Base-by-base conservation (phyloP, 2,888 invertebrate species). In the Macrosiphum euphorbiae region DNA sequence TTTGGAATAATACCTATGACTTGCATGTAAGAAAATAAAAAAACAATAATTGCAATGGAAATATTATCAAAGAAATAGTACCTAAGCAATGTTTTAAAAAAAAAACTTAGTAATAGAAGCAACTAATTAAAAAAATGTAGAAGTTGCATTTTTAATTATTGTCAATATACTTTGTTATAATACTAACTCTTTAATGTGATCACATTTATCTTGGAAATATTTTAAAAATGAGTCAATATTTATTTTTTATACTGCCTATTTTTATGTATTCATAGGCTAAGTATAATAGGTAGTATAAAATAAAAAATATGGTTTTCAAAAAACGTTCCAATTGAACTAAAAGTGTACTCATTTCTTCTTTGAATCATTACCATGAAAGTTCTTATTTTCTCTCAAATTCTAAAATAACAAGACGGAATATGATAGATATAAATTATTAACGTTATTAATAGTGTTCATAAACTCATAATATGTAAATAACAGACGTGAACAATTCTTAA, bases 381-480 rank as follows among this genome's bases (percentile, higher is more conserved):
- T 16, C 35, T 78, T 78, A 78, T 78, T 78, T 78, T 35, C 20
- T 78, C 8, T 78, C 0, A 41, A 7, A 78, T 78, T 78, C 35
- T 2, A 35, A 78, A 78, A 78, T 78, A 78, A 78, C 35, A 35
- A n/a, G 7, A 67, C 16, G 67, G n/a, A 67, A 67, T n/a, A 78
- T 78, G 78, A 78, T 78, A 35, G 35, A 78, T 78, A 35, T 78
- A 78, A 78, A 35, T 35, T 35, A 78, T 78, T 78, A 78, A 35
- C 78, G 7, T 78, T 78, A 78, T 78, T 20, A 78, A 78, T 78
- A 78, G 35, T 78, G 7, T 41, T 78, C 78, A 35, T 78, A 35
- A 78, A 78, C 78, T 78, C 78, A 78, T 4, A 78, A 78, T 78
- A 78, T 78, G 35, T 78, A 41, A 78, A 78, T 78, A 78, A 78